Percentiles rank a stretch among this genome's conserved stretches.
Conservation (phyloP, 2,113 vertebrate species). For the Pollimyrus isidori region DNA sequence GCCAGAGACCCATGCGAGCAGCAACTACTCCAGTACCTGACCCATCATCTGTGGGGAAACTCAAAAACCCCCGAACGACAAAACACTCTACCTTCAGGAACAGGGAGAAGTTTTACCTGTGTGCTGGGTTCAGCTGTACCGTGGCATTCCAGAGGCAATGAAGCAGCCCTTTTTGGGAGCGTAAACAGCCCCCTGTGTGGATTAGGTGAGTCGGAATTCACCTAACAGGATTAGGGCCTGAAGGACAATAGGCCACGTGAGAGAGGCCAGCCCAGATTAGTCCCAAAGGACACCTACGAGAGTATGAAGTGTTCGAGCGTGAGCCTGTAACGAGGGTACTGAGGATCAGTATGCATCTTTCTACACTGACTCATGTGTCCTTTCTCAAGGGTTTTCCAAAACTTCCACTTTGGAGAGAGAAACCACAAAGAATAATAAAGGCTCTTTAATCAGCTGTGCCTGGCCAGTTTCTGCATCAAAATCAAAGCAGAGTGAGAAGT, state of each 20-base stretch:
- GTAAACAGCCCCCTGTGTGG: conserved; percentile 33
- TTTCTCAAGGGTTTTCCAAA: background rate
- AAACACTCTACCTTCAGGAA: background rate
- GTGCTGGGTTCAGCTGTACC: conserved; percentile 37
- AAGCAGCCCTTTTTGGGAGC: conserved; percentile 21
- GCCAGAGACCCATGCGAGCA: background rate
- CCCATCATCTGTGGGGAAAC: background rate
- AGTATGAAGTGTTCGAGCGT: background rate
- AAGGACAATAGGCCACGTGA: conserved; percentile 26
- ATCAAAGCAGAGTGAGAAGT: background rate
- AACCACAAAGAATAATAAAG: background rate
- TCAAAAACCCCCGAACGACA: background rate
- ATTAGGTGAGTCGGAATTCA: conserved; percentile 46
- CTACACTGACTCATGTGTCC: background rate
- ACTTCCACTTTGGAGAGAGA: background rate
- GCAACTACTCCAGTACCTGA: background rate
- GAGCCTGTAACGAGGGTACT: background rate
- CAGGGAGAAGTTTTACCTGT: conserved; percentile 48
- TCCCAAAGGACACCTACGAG: background rate
- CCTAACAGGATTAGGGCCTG: conserved; percentile 55
- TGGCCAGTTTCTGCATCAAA: background rate
- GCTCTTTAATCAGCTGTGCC: background rate
- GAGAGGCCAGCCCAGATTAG: conserved; percentile 31
- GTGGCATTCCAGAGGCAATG: conserved; percentile 42
- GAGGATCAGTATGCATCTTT: background rate